These are phyloP conservation scores for Drosophila malerkotliana DNA, from an alignment of 1,140 invertebrate species.

Conservation along the genomic window DNA sequence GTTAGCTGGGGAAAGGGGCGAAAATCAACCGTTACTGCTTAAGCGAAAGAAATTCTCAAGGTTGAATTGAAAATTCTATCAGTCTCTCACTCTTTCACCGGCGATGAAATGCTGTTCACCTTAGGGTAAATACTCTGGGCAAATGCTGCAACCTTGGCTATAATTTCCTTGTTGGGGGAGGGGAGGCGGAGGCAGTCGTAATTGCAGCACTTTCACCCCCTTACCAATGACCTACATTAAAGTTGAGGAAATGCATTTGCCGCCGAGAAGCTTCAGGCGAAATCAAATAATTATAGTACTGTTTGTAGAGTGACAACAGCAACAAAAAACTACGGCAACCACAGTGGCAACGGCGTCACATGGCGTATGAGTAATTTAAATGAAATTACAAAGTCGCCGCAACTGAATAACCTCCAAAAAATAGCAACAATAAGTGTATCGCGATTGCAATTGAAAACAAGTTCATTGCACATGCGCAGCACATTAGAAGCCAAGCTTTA, in stretches of 20 bases:
- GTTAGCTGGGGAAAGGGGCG: not conserved
- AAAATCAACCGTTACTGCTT: slow-evolving; percentile 26
- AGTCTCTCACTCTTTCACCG: slow-evolving; percentile 9
- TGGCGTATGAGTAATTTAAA: slow-evolving; percentile 77
- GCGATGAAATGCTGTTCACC: slow-evolving; percentile 51
- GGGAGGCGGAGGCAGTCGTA: slow-evolving; percentile 25
- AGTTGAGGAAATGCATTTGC: slow-evolving; percentile 58
- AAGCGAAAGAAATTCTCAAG: slow-evolving; percentile 44
- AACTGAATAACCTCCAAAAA: slow-evolving; percentile 68
- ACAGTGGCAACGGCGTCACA: slow-evolving; percentile 21
- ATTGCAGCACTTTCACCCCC: slow-evolving; percentile 69
- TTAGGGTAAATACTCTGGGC: slow-evolving; percentile 42
- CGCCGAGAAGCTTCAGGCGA: slow-evolving; percentile 33
- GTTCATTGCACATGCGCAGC: slow-evolving; percentile 74
- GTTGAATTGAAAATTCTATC: slow-evolving; percentile 33
- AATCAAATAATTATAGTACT: slow-evolving; percentile 47
- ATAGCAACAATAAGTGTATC: slow-evolving; percentile 43
- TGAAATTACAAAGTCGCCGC: slow-evolving; percentile 75
- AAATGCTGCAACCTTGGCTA: slow-evolving; percentile 43
- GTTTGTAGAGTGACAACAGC: not conserved
- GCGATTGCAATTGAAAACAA: slow-evolving; percentile 69
- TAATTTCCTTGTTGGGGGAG: slow-evolving; percentile 50
- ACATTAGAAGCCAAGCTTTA: slow-evolving; percentile 52
- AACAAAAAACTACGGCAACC: slow-evolving; percentile 5
- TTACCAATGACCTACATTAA: slow-evolving; percentile 71